Evolutionary conservation across 2,113 vertebrate species (phyloP).

Genomic region (Sceloporus tristichus): DNA sequence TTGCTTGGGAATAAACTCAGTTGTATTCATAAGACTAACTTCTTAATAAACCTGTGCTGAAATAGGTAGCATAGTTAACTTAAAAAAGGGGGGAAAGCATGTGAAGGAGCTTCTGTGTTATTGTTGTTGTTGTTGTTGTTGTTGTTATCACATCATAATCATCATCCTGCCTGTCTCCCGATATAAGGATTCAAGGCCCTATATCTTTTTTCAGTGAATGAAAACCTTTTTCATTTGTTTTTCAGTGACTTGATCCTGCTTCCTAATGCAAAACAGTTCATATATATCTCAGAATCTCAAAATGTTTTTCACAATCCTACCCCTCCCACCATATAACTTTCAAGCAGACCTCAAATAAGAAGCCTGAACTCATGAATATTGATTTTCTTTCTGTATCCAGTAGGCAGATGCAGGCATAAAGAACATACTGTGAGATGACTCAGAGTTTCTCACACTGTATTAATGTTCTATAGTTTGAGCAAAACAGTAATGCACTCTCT

Average conservation of each 20-base stretch:
- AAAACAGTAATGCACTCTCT: conserved; percentile 39
- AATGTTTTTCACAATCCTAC: conserved; percentile 74
- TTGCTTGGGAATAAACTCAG: too few species aligned
- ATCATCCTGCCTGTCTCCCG: too few species aligned
- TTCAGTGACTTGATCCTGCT: background rate
- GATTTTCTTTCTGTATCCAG: conserved; percentile 82
- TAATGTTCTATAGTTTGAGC: conserved; percentile 60
- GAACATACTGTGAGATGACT: conserved; percentile 78
- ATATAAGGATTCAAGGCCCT: too few species aligned
- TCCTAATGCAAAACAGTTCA: conserved; percentile 34
- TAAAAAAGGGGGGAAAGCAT: too few species aligned
- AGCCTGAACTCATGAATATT: conserved; percentile 82
- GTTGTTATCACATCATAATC: too few species aligned
- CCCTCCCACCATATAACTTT: conserved; percentile 79
- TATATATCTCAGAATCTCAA: conserved; percentile 77
- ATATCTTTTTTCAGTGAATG: too few species aligned
- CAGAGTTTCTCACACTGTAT: conserved; percentile 69
- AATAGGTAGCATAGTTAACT: too few species aligned
- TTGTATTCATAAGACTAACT: too few species aligned
- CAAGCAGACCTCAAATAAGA: conserved; percentile 62
- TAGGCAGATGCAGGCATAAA: conserved; percentile 76
- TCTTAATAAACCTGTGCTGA: too few species aligned
- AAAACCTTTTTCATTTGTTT: background rate
- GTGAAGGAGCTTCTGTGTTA: too few species aligned
- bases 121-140: too few species aligned